phyloP scores from a whole-genome alignment of 2,888 invertebrate genomes.

The Sicus ferrugineus region DNA sequence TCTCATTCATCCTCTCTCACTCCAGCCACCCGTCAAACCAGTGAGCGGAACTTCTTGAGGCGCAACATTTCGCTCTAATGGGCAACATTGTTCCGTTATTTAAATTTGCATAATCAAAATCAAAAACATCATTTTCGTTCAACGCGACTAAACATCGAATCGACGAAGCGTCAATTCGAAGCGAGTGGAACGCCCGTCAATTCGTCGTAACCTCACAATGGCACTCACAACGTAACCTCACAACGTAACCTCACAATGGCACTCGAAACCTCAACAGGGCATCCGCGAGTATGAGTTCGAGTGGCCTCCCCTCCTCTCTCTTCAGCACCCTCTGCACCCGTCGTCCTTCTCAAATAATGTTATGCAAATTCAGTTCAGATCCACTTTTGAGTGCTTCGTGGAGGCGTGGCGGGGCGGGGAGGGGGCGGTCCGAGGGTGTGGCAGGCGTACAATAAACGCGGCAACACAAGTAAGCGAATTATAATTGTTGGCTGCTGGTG shows the following conservation, averaged over 20 bases:
- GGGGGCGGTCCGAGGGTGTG: not conserved
- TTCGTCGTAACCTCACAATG: conserved; percentile 41
- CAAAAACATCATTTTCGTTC: conserved; percentile 53
- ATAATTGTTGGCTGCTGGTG: conserved; percentile 48
- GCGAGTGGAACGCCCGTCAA: conserved; percentile 42
- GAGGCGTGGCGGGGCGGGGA: not conserved
- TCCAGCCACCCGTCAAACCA: not conserved
- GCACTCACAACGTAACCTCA: conserved; percentile 40
- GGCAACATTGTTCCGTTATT: conserved; percentile 58
- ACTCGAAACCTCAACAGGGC: conserved; percentile 36
- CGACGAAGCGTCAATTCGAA: conserved; percentile 32
- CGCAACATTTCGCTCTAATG: conserved; percentile 46
- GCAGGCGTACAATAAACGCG: conserved; percentile 33
- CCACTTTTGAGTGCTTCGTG: conserved; percentile 35
- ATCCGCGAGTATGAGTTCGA: not conserved
- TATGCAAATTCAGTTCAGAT: conserved; percentile 45
- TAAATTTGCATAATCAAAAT: conserved; percentile 61
- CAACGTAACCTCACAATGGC: conserved; percentile 41
- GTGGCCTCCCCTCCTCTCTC: not conserved
- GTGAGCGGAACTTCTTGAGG: conserved; percentile 30
- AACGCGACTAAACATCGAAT: conserved; percentile 26
- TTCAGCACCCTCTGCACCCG: conserved; percentile 16
- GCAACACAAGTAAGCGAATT: conserved; percentile 45
- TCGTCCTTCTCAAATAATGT: conserved; percentile 38
- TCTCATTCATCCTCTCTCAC: not conserved